phyloP scores from a whole-genome alignment of 2,797 vertebrate genomes.

The Neosalanx taihuensis region DNA sequence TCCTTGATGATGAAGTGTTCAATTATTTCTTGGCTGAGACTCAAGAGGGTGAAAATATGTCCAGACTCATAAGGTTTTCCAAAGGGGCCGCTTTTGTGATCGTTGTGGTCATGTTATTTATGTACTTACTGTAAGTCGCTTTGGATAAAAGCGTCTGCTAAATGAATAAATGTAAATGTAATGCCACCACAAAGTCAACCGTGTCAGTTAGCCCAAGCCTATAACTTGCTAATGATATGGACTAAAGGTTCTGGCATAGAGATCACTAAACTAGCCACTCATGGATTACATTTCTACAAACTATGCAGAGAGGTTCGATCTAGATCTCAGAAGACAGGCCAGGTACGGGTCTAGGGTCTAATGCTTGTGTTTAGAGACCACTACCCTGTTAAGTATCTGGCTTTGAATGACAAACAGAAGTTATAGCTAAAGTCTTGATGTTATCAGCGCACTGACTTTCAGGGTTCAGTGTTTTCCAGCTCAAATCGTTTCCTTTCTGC shows the following conservation, averaged over 20 bases:
- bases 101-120: slow-evolving; percentile 25
- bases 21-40: neutral
- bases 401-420: slow-evolving; percentile 20
- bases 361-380: slow-evolving; percentile 42
- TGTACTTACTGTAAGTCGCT: too few relatives aligned
- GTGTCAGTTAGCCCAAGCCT: slow-evolving; percentile 7
- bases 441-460: slow-evolving; percentile 20
- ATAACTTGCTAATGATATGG: neutral
- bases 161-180: too few relatives aligned
- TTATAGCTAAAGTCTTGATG: slow-evolving; percentile 4
- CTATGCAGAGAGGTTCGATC: slow-evolving; percentile 13
- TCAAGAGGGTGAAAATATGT: neutral
- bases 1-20: neutral
- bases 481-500: slow-evolving; percentile 23
- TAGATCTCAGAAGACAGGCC: slow-evolving; percentile 31
- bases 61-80: slow-evolving; percentile 30
- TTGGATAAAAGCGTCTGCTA: too few relatives aligned
- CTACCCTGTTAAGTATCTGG: slow-evolving; percentile 21
- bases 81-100: slow-evolving; percentile 21
- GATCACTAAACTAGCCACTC: neutral
- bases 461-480: neutral
- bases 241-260: neutral
- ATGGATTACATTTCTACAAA: slow-evolving; percentile 12
- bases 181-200: slow-evolving; percentile 25
- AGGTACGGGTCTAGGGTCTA: slow-evolving; percentile 38